Base-by-base conservation (phyloP, 1,140 invertebrate genomes). In the Bradysia coprophila region DNA sequence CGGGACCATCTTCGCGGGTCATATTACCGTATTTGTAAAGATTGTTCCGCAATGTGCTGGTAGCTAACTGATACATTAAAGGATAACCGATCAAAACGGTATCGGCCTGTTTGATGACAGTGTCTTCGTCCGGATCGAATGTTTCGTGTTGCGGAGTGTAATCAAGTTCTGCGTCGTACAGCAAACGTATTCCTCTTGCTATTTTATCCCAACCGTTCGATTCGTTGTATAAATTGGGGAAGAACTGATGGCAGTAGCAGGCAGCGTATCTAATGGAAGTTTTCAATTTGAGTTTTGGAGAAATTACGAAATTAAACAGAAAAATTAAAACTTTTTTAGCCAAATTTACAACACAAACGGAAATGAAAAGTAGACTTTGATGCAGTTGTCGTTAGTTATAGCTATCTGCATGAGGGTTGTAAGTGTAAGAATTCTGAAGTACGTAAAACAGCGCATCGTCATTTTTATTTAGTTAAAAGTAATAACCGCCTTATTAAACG, bases 21-120 rank as follows among this genome's bases (percentile, higher is more conserved):
- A 65, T 64, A 3, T 59, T 53, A 34, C 63, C 65, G 53, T 72
- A 72, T 45, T 66, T 64, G 1, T 54, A 46, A 16, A 72, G 48
- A 44, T 72, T 69, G 47, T 72, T 71, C 0, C 56, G 47, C 44
- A 62, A 58, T 0, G 68, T 50, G 0, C 42, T 46, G 38, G 42
- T 63, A 63, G 51, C 40, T 44, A 64, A 63, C 13, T 6, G 24
- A 49, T 67, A 71, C 20, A 63, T 56, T 16, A 72, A 40, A 0
- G 70, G 70, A 48, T 61, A 72, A 1, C 67, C 68, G 2, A 72
- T 48, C 4, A 72, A 47, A 21, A 70, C 63, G 10, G 58, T 62
- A 44, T 72, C 70, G n/a, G 70, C 70, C 44, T 72, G 70, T 39
- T 72, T 72, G 9, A 72, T 64, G n/a, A 38, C 43, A 3, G 61